Percentiles rank a stretch among this genome's conserved stretches.
These are phyloP conservation scores for Pachydiplax longipennis DNA, from an alignment of 2,888 invertebrate species.

Conservation along the genomic window DNA sequence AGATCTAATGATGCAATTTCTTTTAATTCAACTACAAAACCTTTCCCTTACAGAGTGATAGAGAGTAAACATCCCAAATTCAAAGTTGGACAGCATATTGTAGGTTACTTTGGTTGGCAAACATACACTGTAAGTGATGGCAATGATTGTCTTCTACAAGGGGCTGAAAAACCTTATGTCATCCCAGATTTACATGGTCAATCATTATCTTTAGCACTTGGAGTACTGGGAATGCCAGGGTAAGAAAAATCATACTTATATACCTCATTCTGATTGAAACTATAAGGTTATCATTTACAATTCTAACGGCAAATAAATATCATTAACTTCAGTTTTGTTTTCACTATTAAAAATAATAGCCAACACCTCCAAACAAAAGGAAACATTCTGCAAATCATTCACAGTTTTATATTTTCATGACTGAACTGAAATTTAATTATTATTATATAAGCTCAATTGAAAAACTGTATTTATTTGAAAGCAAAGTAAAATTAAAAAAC, in stretches of 20 bases:
- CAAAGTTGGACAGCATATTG: slow-evolving; percentile 70
- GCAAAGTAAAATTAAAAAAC: no score
- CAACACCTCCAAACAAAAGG: no score
- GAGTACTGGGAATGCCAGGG: slow-evolving; percentile 77
- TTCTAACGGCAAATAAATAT: no score
- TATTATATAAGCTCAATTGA: no score
- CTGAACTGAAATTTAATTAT: no score
- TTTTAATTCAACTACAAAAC: slow-evolving; percentile 54
- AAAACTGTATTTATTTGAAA: no score
- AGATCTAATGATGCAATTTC: slow-evolving; percentile 51
- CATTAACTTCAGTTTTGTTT: no score
- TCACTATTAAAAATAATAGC: no score
- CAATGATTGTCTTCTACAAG: not conserved
- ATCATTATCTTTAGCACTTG: slow-evolving; percentile 69
- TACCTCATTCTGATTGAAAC: no score
- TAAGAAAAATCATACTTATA: slow-evolving; percentile 57
- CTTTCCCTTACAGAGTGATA: slow-evolving; percentile 66
- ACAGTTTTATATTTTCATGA: no score
- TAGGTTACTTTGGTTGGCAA: slow-evolving; percentile 74
- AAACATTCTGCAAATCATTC: no score
- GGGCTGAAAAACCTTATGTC: slow-evolving; percentile 35
- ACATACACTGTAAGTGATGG: slow-evolving; percentile 66
- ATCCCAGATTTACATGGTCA: slow-evolving; percentile 68
- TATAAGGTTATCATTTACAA: no score
- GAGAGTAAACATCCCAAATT: slow-evolving; percentile 71